A percentile compares a stretch with the other conserved stretches of the same genome.
phyloP scores from a whole-genome alignment of 2,888 invertebrate genomes.

The Drosophila birchii region DNA sequence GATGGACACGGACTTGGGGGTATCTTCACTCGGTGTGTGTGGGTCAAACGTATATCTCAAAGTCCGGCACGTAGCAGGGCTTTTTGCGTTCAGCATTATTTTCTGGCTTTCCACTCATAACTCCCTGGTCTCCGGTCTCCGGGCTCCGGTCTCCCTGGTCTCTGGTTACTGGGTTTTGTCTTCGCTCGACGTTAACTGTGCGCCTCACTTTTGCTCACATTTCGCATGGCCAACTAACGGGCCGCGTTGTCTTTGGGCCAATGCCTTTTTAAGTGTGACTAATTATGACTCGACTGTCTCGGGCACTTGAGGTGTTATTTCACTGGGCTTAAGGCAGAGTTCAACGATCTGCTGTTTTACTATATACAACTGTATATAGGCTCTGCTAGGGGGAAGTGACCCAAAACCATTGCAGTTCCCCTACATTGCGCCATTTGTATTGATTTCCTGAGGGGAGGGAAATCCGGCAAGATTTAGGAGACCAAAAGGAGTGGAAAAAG shows the following conservation, averaged over 20 bases:
- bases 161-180: conserved; percentile 59
- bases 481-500: conserved; percentile 33
- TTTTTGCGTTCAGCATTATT: conserved; percentile 48
- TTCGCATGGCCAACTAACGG: conserved; percentile 71
- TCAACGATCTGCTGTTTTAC: conserved; percentile 52
- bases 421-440: conserved; percentile 50
- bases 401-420: conserved; percentile 32
- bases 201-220: conserved; percentile 59
- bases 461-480: conserved; percentile 34
- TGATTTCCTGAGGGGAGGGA: conserved; percentile 50
- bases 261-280: conserved; percentile 79
- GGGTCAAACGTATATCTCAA: conserved; percentile 38
- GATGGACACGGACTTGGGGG: conserved; percentile 39
- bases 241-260: conserved; percentile 64
- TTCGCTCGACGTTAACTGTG: conserved; percentile 31
- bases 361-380: conserved; percentile 1
- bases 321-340: conserved; percentile 42
- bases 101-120: conserved; percentile 57
- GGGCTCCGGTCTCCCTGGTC: conserved; percentile 35
- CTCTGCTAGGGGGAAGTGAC: conserved; percentile 28
- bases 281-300: conserved; percentile 62
- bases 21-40: conserved; percentile 15
- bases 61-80: conserved; percentile 60
- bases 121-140: conserved; percentile 25
- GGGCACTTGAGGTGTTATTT: conserved; percentile 49